Base-by-base conservation (phyloP, 2,888 invertebrate species). In the Pheosia tremula region DNA sequence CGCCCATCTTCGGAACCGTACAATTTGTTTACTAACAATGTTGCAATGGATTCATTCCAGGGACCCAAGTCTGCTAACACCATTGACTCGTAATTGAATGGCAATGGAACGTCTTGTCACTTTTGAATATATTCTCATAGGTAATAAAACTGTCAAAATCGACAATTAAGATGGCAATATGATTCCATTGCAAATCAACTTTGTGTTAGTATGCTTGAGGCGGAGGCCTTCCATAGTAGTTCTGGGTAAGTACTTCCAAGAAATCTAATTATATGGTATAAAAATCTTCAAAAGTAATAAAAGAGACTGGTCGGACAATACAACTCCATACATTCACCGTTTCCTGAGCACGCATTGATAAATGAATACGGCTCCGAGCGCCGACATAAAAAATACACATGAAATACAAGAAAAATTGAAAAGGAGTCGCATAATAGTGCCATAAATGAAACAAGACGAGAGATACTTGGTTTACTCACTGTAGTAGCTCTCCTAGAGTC, bases 301-400 rank as follows among this genome's bases (percentile, higher is more conserved):
- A 72, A 66, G 72, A 61, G 61, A 56, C 62, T 59, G 54, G 54
- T 60, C 67, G 64, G 68, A 75, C 72, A 75, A 75, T 69, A 74
- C 62, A 66, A 58, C 63, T 68, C 60, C 62, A 60, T 68, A 64
- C 75, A 59, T 62, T 66, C 72, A 59, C 56, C 47, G 71, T 74
- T 72, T 75, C 72, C 74, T 70, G 70, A 71, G 72, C 63, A 68
- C 70, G 69, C 74, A 75, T 76, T 78, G 75, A 75, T 73, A 80
- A 81, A 79, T 75, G 80, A 75, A 77, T 66, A 68, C 65, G 62
- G 61, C 76, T 66, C 65, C 60, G 62, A 68, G 71, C 61, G 58
- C 66, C 39, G 56, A 64, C 77, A 75, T 74, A 78, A 80, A 77
- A 73, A 64, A 36, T 24, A 57, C 53, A 7, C 10, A 58, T 57